A percentile compares a stretch with the other conserved stretches of the same genome.
These are phyloP conservation scores for Lycocorax pyrrhopterus DNA, from an alignment of 2,113 vertebrate species.

Conservation along the genomic window DNA sequence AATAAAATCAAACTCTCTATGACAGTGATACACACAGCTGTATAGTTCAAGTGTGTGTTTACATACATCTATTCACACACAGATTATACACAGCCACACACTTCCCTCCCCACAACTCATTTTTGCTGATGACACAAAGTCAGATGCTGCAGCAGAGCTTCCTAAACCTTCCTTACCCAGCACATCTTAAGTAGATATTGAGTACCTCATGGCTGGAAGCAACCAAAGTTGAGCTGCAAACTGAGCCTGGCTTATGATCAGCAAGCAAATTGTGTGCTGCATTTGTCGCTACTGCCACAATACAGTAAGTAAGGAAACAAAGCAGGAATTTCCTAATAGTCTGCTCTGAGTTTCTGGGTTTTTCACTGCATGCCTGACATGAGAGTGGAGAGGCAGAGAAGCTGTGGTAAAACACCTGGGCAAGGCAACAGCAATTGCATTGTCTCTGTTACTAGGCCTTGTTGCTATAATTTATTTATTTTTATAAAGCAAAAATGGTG, in stretches of 20 bases:
- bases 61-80: background rate
- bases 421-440: background rate
- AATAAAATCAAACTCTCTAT: background rate
- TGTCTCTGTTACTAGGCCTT: background rate
- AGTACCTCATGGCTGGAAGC: background rate
- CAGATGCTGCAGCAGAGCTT: background rate
- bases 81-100: background rate
- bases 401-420: background rate
- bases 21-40: background rate
- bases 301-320: background rate
- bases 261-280: background rate
- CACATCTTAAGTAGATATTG: background rate
- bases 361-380: background rate
- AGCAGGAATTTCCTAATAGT: background rate
- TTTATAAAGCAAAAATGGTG: background rate
- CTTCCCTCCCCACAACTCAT: background rate
- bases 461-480: background rate
- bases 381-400: background rate
- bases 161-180: background rate
- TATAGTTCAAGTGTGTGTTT: background rate
- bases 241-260: background rate
- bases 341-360: background rate
- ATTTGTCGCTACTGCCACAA: background rate
- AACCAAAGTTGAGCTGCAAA: background rate
- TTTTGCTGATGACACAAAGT: background rate